Evolutionary conservation across 2,888 invertebrate species (phyloP).

Genomic region (Oasisia sp.): DNA sequence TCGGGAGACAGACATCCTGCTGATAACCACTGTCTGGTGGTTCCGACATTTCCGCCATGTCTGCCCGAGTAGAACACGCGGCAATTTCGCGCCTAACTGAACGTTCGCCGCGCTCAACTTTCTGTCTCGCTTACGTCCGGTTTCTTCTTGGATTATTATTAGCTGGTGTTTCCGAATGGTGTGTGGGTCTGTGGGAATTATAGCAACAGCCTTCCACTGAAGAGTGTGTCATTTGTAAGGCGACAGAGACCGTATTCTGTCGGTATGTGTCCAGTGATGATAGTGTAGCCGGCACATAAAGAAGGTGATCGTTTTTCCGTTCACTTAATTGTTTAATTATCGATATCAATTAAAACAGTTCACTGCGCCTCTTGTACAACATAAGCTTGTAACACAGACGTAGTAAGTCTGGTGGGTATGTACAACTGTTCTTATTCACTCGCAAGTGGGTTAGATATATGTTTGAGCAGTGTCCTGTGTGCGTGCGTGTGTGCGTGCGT

Average conservation of each 20-base stretch:
- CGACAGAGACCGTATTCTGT: not conserved
- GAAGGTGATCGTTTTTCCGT: too few relatives aligned
- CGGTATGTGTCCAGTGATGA: not conserved
- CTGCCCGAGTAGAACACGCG: not conserved
- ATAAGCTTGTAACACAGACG: too few relatives aligned
- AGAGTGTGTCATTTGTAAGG: not conserved
- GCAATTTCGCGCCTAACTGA: not conserved
- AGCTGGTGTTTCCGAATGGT: not conserved
- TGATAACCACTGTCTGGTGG: not conserved
- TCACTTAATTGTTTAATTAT: too few relatives aligned
- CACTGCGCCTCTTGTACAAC: too few relatives aligned
- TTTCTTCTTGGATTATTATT: not conserved
- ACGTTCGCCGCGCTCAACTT: not conserved
- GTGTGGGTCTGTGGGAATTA: not conserved
- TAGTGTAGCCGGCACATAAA: too few relatives aligned
- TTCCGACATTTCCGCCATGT: not conserved
- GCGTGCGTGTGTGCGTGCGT: too few relatives aligned
- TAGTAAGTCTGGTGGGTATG: too few relatives aligned
- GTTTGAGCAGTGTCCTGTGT: too few relatives aligned
- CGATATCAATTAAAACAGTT: too few relatives aligned
- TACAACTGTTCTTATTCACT: too few relatives aligned
- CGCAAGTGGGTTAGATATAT: too few relatives aligned
- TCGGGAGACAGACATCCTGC: not conserved
- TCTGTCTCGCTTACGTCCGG: conserved; percentile 4
- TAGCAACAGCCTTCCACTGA: not conserved